These are phyloP conservation scores for Chionis minor DNA, from an alignment of 2,113 vertebrate genomes.

Conservation along the genomic window DNA sequence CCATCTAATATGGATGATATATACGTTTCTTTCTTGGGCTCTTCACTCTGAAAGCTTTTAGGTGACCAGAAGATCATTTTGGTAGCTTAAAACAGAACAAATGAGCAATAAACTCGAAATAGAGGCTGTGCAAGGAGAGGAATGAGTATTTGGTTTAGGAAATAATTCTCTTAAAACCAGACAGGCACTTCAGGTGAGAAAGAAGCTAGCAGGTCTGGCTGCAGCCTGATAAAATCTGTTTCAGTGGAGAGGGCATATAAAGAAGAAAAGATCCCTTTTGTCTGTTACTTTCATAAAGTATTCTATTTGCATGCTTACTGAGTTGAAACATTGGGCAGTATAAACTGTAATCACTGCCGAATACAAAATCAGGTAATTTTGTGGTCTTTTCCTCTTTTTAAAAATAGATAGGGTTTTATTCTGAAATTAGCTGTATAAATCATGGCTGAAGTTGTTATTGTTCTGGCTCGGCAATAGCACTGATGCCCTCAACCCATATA, in stretches of 20 bases:
- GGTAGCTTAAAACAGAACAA: slow-evolving; percentile 23
- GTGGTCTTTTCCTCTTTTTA: slow-evolving; percentile 22
- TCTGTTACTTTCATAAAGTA: slow-evolving; percentile 45
- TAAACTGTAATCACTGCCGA: slow-evolving; percentile 13
- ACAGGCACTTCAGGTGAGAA: slow-evolving; percentile 1
- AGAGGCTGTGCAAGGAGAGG: background rate
- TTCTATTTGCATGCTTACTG: slow-evolving; percentile 47
- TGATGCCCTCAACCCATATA: slow-evolving; percentile 15
- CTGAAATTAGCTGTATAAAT: slow-evolving; percentile 58
- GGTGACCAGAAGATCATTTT: background rate
- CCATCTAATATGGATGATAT: background rate
- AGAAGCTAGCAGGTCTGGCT: background rate
- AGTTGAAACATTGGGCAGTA: slow-evolving; percentile 55
- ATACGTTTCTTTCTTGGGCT: background rate
- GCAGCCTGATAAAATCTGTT: slow-evolving; percentile 36
- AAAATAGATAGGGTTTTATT: slow-evolving; percentile 33
- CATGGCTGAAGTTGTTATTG: slow-evolving; percentile 25
- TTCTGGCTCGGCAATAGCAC: slow-evolving; percentile 4
- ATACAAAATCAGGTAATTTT: slow-evolving; percentile 29
- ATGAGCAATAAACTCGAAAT: slow-evolving; percentile 35
- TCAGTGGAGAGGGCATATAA: background rate
- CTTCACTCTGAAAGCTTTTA: slow-evolving; percentile 14
- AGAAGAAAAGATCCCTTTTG: background rate
- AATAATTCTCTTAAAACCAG: slow-evolving; percentile 37
- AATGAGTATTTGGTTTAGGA: background rate